A percentile compares a stretch with the other conserved stretches of the same genome.
Conservation (phyloP, 1,140 invertebrate species). For the Psix sp. region DNA sequence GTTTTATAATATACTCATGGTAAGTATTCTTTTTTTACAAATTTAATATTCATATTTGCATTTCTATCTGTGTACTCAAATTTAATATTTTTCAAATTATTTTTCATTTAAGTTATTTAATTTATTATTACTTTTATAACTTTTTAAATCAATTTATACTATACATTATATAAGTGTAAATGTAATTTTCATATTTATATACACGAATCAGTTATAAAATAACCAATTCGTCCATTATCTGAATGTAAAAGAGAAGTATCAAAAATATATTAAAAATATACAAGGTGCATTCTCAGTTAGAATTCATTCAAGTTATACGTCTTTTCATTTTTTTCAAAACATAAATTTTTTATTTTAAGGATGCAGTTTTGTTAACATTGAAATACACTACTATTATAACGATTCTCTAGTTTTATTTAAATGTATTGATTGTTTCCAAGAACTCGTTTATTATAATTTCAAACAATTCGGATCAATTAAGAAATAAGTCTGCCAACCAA, state of each 20-base stretch:
- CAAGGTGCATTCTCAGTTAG: too few relatives aligned
- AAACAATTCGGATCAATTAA: constrained; percentile 75
- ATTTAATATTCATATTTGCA: too few relatives aligned
- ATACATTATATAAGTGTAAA: too few relatives aligned
- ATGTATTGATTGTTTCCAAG: constrained; percentile 61
- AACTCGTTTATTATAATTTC: constrained; percentile 65
- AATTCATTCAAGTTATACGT: too few relatives aligned
- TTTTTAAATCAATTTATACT: not conserved
- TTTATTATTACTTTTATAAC: not conserved
- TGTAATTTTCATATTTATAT: too few relatives aligned
- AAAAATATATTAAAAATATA: too few relatives aligned
- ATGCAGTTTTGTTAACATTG: not conserved
- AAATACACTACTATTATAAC: not conserved
- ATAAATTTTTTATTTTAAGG: not conserved
- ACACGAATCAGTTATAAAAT: too few relatives aligned
- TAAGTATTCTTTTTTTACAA: too few relatives aligned
- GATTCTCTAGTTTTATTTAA: constrained; percentile 10
- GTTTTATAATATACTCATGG: too few relatives aligned
- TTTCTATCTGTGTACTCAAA: not conserved
- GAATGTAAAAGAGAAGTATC: too few relatives aligned
- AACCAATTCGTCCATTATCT: too few relatives aligned
- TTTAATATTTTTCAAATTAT: not conserved
- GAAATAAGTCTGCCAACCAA: constrained; percentile 71
- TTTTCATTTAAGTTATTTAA: not conserved
- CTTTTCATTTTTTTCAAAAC: too few relatives aligned